Evolutionary conservation across 2,797 vertebrate genomes (phyloP), one percentile per base, ranked within the genome.

Genomic region (Pseudopleuronectes americanus): DNA sequence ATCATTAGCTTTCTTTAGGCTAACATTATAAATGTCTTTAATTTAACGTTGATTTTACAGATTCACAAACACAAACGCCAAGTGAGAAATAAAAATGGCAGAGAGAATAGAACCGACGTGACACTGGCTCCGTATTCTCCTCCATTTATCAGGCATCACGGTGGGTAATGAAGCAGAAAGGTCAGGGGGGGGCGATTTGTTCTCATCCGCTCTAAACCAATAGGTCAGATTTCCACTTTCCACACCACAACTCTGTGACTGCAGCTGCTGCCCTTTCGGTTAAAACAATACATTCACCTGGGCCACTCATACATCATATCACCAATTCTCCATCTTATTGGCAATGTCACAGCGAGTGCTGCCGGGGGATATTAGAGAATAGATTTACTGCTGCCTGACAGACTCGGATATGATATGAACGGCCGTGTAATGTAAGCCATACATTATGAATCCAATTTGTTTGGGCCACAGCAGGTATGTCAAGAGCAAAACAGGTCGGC

Each of bases 381-480:
- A 89, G 85, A 92, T 91, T 89, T 78, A 88, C 77, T 76, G 76
- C 65, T 17, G 59, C 13, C 64, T 59, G 41, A 23, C 71, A 66
- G 81, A 52, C 75, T 38, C 74, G 59, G 64, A 79, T 74, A 75
- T 85, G 68, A 84, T 81, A 88, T 84, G 72, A 90, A 76, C 48
- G 17, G 56, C 36, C 43, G 57, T 84, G 85, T 87, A 89, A 89
- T 89, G 72, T 89, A 84, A 89, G 87, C 85, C 85, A 87, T 87
- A 84, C 83, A 89, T 89, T 91, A 90, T 87, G 80, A 91, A 92
- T 92, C 88, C 85, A 86, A 92, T 92, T 90, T 92, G 90, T 88
- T 85, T 85, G 68, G 19, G 69, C 0, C 57, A 86, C 61, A 68
- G 69, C 58, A 64, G 73, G 59, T 71, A 60, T 64, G 62, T 41